These are phyloP conservation scores for Choreutis nemorana DNA, from an alignment of 2,888 invertebrate genomes.

Conservation along the genomic window DNA sequence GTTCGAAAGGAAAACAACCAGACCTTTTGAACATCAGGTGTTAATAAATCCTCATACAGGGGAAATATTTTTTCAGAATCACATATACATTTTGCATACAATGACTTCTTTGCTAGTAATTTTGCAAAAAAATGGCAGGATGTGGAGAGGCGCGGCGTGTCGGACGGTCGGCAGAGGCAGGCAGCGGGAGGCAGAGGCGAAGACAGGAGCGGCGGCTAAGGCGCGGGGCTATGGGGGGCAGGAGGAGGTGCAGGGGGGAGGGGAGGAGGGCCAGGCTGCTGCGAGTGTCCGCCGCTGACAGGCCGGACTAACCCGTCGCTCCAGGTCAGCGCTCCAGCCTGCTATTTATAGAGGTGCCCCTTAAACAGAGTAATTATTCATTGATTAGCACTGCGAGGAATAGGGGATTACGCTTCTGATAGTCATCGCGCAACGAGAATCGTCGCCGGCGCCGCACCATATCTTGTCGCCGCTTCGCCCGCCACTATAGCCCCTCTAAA, in stretches of 20 bases:
- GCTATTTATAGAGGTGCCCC: constrained; percentile 67
- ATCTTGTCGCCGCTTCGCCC: constrained; percentile 17
- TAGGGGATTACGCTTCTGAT: constrained; percentile 65
- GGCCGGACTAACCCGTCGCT: constrained; percentile 65
- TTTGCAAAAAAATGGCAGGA: constrained; percentile 55
- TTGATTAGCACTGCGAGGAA: constrained; percentile 66
- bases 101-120: constrained; percentile 40
- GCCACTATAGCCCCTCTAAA: too few species aligned
- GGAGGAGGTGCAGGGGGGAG: constrained; percentile 14
- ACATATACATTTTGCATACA: constrained; percentile 25
- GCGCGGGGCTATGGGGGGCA: constrained; percentile 13
- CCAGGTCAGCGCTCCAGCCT: constrained; percentile 66
- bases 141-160: constrained; percentile 51
- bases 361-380: constrained; percentile 68
- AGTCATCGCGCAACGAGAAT: constrained; percentile 61
- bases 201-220: constrained; percentile 15
- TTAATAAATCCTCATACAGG: too few species aligned
- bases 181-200: constrained; percentile 16
- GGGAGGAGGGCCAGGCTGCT: constrained; percentile 35
- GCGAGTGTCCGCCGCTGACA: constrained; percentile 57
- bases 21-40: too few species aligned
- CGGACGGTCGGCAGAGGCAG: constrained; percentile 21
- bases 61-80: too few species aligned
- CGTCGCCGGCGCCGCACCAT: constrained; percentile 50
- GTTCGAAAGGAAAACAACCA: too few species aligned